These are phyloP conservation scores for Pomacea canaliculata DNA, from an alignment of 2,888 invertebrate species.

Conservation along the genomic window DNA sequence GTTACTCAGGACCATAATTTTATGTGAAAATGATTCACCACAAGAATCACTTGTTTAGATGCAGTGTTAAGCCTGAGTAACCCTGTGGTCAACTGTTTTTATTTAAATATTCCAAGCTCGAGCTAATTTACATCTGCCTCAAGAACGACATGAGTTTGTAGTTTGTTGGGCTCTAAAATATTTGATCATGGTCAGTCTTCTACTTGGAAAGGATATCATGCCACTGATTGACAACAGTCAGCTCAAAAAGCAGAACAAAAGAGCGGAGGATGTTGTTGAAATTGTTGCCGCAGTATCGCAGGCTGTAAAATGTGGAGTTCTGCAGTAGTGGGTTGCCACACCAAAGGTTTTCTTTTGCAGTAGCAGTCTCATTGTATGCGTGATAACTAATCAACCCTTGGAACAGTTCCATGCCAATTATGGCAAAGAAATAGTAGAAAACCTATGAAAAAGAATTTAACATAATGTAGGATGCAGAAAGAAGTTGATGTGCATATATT, in stretches of 20 bases:
- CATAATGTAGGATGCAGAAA: neutral
- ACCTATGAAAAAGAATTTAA: conserved; percentile 56
- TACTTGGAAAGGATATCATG: conserved; percentile 69
- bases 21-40: too few species aligned
- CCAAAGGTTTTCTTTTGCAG: conserved; percentile 37
- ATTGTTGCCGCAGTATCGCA: conserved; percentile 72
- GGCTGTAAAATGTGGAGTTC: conserved; percentile 65
- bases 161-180: too few species aligned
- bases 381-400: conserved; percentile 61
- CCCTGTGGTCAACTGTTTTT: too few species aligned
- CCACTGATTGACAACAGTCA: conserved; percentile 73
- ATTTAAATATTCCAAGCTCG: too few species aligned
- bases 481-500: neutral
- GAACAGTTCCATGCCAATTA: conserved; percentile 72
- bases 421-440: conserved; percentile 71
- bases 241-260: conserved; percentile 71
- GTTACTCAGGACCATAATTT: too few species aligned
- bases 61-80: too few species aligned
- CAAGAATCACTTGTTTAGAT: too few species aligned
- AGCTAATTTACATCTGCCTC: too few species aligned
- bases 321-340: conserved; percentile 67
- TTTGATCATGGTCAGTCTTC: neutral
- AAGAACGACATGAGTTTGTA: too few species aligned
- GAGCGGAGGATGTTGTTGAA: conserved; percentile 71
- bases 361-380: conserved; percentile 50